Conservation (phyloP, 1,140 invertebrate genomes). For the Manduca sexta region DNA sequence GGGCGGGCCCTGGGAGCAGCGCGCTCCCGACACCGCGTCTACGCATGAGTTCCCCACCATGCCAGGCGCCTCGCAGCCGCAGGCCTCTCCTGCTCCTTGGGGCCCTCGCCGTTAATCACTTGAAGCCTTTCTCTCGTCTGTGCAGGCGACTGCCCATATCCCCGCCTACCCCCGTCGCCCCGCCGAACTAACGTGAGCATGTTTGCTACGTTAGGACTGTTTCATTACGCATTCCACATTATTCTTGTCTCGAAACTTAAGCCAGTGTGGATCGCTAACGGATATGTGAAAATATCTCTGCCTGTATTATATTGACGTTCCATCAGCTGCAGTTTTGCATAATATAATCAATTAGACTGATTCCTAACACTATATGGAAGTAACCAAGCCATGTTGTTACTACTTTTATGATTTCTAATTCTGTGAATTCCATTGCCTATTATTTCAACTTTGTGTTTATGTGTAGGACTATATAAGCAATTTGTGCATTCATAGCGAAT, state of each 20-base stretch:
- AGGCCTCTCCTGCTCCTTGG: constrained; percentile 70
- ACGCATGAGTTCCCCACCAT: constrained; percentile 94
- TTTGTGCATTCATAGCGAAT: constrained; percentile 21
- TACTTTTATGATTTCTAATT: not conserved
- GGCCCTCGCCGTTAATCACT: constrained; percentile 50
- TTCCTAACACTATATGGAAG: not conserved
- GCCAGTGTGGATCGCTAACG: too few relatives aligned
- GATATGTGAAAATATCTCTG: not conserved
- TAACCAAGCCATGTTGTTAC: not conserved
- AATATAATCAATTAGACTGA: not conserved
- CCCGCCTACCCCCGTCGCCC: not conserved
- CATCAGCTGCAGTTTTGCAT: not conserved
- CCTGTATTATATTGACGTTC: not conserved
- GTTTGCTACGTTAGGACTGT: not conserved
- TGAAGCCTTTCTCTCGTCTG: too few relatives aligned
- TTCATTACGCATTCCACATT: not conserved
- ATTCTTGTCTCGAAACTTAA: too few relatives aligned
- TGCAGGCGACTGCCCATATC: not conserved
- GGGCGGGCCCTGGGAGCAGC: constrained; percentile 91
- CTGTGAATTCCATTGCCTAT: not conserved
- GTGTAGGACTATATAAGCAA: constrained; percentile 10
- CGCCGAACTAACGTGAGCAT: not conserved
- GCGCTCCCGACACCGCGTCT: constrained; percentile 90
- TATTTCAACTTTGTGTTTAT: constrained; percentile 9
- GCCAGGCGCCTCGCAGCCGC: constrained; percentile 71